Evolutionary conservation across 2,113 vertebrate species (phyloP).

Genomic region (Entosphenus tridentatus): DNA sequence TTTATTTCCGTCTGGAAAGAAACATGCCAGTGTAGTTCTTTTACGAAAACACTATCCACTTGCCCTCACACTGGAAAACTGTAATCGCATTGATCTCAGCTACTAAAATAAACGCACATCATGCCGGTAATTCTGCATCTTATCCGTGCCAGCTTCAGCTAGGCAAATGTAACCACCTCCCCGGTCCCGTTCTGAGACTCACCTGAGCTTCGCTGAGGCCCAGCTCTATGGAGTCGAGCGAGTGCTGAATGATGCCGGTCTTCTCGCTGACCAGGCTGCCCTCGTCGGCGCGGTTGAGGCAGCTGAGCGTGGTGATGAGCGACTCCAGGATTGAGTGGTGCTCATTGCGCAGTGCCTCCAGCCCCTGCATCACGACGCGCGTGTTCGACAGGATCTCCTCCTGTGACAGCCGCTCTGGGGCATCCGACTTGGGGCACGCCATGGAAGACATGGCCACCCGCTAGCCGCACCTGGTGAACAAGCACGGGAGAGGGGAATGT

Average conservation of each 20-base stretch:
- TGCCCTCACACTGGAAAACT: no score
- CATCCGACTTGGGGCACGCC: slow-evolving; percentile 67
- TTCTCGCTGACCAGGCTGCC: neutral
- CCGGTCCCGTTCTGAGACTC: neutral
- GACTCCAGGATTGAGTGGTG: slow-evolving; percentile 95
- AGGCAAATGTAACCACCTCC: no score
- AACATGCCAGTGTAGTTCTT: no score
- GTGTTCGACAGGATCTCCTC: slow-evolving; percentile 96
- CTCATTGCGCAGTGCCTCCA: slow-evolving; percentile 83
- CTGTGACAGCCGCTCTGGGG: slow-evolving; percentile 72
- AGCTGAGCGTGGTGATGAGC: slow-evolving; percentile 83
- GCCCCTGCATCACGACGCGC: slow-evolving; percentile 77
- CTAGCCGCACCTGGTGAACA: no score
- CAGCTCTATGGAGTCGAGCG: slow-evolving; percentile 2
- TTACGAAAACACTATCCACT: no score
- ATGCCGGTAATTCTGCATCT: no score
- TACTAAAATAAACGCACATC: no score
- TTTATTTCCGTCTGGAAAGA: no score
- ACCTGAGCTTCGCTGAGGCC: slow-evolving; percentile 1
- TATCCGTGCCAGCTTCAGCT: no score
- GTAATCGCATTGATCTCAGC: no score
- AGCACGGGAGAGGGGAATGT: no score
- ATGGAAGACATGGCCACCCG: slow-evolving; percentile 24
- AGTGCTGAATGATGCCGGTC: slow-evolving; percentile 3
- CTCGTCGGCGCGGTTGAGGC: slow-evolving; percentile 90